Evolutionary conservation across 2,888 invertebrate species (phyloP), one percentile per base, ranked within the genome.

Genomic region (Seira ritae): DNA sequence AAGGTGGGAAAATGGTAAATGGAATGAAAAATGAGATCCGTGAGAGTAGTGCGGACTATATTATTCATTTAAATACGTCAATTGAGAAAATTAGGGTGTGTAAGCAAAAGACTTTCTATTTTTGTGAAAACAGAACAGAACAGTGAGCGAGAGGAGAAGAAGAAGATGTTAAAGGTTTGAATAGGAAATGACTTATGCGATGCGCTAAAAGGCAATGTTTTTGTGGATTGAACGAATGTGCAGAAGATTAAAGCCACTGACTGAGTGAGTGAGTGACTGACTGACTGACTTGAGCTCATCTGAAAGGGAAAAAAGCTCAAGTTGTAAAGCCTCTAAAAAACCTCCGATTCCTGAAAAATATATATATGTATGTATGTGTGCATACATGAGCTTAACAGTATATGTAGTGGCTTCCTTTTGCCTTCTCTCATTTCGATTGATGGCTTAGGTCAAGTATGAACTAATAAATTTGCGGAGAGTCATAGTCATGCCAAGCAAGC

Each of bases 401-500:
- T 2, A 4, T 4, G 31, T 31, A 31, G 31, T 31, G 31, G 31
- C 31, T 31, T 19, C 76, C 67, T 75, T 65, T 71, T 67, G 62
- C 60, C 65, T 50, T 74, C 67, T 31, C 50, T n/a, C 24, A 22
- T 46, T 22, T 50, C n/a, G 81, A 81, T 81, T 81, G 75, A 81
- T 81, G 66, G 81, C 50, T 71, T 42, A 55, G 81, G 81, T 81
- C 81, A 81, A 76, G 76, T 76, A 76, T 76, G 71, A 76, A 65
- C 66, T 71, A 75, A 81, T 81, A 81, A 81, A 81, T 81, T 80
- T 19, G 23, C n/a, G 46, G 19, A 62, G 19, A 67, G 72, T 50
- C 50, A 50, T 50, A 67, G 72, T 50, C 50, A 50, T 50, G 50
- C 50, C 60, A 68, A 24, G 62, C 20, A 37, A 80, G n/a, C n/a